Evolutionary conservation across 64 coral and sea anemone species (phyloP).

Genomic region (Anthopleura sola): DNA sequence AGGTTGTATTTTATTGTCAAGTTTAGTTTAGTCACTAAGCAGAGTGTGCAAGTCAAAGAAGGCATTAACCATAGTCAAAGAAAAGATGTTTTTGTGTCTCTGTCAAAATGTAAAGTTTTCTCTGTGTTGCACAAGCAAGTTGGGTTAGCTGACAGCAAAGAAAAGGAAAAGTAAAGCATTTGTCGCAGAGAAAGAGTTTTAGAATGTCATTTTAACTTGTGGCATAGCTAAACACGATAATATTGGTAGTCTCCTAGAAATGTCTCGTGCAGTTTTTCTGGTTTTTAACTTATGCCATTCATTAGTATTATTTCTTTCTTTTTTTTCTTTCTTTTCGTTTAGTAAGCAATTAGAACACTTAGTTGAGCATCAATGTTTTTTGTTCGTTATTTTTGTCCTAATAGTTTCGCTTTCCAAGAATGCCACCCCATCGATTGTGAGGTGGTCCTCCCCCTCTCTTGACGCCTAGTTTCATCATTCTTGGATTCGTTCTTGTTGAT

Average conservation of each 20-base stretch:
- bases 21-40: no score
- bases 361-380: not conserved
- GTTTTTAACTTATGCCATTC: not conserved
- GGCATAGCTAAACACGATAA: not conserved
- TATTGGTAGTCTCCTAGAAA: not conserved
- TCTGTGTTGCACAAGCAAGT: not conserved
- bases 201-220: not conserved
- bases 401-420: not conserved
- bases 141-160: not conserved
- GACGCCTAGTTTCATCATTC: not conserved
- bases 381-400: not conserved
- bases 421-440: slow-evolving; percentile 8
- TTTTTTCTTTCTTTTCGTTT: not conserved
- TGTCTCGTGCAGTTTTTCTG: no score
- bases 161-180: not conserved
- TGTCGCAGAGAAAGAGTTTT: not conserved
- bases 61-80: no score
- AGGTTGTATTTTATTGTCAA: no score
- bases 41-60: no score
- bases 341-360: not conserved
- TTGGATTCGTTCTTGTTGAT: not conserved
- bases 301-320: not conserved
- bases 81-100: no score
- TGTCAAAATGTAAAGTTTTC: not conserved
- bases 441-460: not conserved